Evolutionary conservation across 1,140 invertebrate species (phyloP).

Genomic region (Solenopsis invicta): DNA sequence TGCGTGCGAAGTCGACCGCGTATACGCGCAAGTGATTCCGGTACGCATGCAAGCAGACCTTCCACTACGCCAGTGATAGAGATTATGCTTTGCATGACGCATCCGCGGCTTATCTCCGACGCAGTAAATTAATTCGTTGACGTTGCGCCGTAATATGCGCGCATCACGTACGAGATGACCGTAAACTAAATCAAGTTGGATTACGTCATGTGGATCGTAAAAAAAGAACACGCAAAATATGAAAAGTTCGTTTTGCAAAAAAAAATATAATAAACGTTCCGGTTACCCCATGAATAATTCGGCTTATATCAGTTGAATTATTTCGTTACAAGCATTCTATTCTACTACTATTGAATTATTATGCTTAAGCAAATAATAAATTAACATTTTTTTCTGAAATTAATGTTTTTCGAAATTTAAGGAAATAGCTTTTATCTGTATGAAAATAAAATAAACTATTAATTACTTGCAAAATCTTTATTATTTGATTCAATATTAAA

Average conservation of each 20-base stretch:
- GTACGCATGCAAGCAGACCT: neutral
- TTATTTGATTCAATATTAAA: neutral
- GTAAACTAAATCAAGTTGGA: constrained; percentile 47
- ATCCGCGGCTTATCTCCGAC: constrained; percentile 47
- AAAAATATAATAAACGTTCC: constrained; percentile 2
- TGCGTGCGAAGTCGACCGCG: neutral
- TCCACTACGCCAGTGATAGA: constrained; percentile 8
- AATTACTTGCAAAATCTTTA: neutral
- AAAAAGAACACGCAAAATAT: neutral
- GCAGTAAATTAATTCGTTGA: constrained; percentile 61
- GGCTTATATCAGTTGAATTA: neutral
- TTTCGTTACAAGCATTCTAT: neutral
- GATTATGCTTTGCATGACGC: constrained; percentile 45
- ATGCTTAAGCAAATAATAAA: neutral
- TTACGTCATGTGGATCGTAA: constrained; percentile 24
- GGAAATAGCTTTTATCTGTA: neutral
- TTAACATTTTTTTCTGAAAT: neutral
- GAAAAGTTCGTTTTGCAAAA: neutral
- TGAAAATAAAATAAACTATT: neutral
- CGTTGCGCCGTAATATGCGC: constrained; percentile 25
- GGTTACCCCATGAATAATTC: neutral
- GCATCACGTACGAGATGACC: constrained; percentile 20
- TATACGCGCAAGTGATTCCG: neutral
- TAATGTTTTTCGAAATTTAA: neutral
- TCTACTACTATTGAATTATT: neutral